A percentile compares a stretch with the other conserved stretches of the same genome.
These are phyloP conservation scores for Nycticebus coucang DNA, from an alignment of 2,113 vertebrate species.

Conservation along the genomic window DNA sequence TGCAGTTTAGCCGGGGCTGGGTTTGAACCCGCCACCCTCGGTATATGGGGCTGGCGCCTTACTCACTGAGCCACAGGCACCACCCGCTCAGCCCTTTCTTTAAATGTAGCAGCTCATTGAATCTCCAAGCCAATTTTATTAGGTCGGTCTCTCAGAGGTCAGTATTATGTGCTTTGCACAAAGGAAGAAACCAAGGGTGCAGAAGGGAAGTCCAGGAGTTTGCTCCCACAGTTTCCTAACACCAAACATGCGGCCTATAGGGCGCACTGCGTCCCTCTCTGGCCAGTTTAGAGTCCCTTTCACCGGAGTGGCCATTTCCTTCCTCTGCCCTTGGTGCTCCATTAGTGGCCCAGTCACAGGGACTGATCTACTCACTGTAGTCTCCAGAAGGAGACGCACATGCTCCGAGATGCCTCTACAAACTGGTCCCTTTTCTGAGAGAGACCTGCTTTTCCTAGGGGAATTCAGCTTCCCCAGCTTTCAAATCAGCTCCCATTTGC, in stretches of 20 bases:
- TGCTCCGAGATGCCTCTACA: not conserved
- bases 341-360: not conserved
- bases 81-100: not conserved
- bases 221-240: not conserved
- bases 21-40: too few species aligned
- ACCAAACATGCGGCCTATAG: rapidly evolving
- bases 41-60: too few species aligned
- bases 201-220: not conserved
- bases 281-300: not conserved
- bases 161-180: not conserved
- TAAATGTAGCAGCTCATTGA: not conserved
- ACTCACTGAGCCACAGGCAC: too few species aligned
- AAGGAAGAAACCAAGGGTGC: not conserved
- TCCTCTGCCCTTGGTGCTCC: rapidly evolving
- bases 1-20: too few species aligned
- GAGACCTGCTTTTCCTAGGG: not conserved
- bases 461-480: rapidly evolving
- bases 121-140: not conserved
- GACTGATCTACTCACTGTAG: rapidly evolving
- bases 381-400: not conserved
- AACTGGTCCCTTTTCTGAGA: not conserved
- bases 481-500: not conserved
- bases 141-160: not conserved
- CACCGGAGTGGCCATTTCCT: rapidly evolving
- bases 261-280: not conserved